Conservation (phyloP, 2,113 vertebrate genomes). For the Sialia sialis region DNA sequence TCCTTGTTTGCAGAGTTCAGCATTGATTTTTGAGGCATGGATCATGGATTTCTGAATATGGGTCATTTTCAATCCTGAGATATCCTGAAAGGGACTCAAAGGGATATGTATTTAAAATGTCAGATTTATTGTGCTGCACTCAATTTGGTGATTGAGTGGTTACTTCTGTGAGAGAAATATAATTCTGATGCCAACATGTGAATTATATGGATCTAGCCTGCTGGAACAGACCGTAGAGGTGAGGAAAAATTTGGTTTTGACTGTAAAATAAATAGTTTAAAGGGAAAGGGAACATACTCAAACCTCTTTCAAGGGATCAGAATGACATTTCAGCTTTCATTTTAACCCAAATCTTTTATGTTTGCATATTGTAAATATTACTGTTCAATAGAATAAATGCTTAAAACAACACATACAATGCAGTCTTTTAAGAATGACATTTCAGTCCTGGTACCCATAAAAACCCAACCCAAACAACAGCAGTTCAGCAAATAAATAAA, state of each 20-base stretch:
- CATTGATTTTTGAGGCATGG: background rate
- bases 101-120: background rate
- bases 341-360: background rate
- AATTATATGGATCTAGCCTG: background rate
- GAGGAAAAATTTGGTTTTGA: background rate
- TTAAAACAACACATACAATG: background rate
- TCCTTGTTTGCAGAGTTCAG: background rate
- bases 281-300: background rate
- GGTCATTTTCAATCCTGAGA: background rate
- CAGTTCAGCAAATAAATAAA: background rate
- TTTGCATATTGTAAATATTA: background rate
- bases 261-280: background rate
- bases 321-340: background rate
- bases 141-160: background rate
- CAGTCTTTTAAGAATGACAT: background rate
- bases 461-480: background rate
- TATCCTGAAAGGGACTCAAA: background rate
- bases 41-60: background rate
- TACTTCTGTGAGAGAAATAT: background rate
- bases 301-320: background rate
- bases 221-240: background rate
- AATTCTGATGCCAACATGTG: background rate
- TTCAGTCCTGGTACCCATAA: background rate
- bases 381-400: background rate
- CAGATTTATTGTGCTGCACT: background rate